Evolutionary conservation across 2,113 vertebrate species (phyloP).

Genomic region (Malurus cyaneus): DNA sequence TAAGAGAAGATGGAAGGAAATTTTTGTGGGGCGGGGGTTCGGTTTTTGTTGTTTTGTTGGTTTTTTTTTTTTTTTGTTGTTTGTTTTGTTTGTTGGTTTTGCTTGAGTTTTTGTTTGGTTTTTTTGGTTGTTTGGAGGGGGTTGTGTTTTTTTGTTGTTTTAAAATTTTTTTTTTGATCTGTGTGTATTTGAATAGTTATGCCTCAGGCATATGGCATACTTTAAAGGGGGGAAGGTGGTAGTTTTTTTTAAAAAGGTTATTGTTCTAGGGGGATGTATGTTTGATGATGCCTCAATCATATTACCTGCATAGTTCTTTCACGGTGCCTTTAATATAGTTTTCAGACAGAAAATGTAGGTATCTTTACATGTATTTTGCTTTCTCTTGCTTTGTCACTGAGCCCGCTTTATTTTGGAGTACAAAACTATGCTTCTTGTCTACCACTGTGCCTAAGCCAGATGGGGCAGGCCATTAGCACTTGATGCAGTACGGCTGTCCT

Average conservation of each 20-base stretch:
- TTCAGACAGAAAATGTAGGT: neutral
- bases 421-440: neutral
- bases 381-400: neutral
- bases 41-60: no score
- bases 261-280: neutral
- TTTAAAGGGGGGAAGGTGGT: neutral
- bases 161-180: neutral
- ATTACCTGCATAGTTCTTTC: neutral
- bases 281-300: neutral
- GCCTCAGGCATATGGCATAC: neutral
- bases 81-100: no score
- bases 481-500: neutral
- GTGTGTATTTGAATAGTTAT: neutral
- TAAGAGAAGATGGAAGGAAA: neutral
- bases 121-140: no score
- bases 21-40: no score
- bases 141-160: no score
- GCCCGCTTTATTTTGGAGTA: neutral
- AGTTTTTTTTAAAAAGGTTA: neutral
- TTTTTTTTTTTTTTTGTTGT: no score
- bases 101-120: no score
- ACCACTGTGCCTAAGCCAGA: neutral
- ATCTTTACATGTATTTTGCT: neutral
- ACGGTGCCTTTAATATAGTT: neutral
- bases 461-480: neutral